phyloP scores from a whole-genome alignment of 92 coral and sea anemone genomes.

The Nematostella vectensis region DNA sequence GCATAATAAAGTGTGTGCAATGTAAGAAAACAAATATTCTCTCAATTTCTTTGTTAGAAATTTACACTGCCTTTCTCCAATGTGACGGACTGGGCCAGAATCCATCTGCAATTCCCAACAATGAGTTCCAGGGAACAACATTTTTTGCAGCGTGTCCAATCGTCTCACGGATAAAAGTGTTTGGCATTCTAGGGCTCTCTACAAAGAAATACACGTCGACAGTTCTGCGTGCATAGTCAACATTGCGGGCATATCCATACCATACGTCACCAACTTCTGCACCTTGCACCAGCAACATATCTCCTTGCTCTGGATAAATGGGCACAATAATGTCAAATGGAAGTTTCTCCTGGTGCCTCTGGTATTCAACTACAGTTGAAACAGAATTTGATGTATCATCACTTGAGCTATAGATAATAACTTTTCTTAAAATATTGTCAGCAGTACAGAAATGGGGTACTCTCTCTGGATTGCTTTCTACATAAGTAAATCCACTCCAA shows the following conservation, averaged over 20 bases:
- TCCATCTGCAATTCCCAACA: slow-evolving; percentile 40
- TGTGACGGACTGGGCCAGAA: slow-evolving; percentile 9
- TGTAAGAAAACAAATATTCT: too few relatives aligned
- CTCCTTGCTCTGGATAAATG: slow-evolving; percentile 43
- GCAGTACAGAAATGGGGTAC: slow-evolving; percentile 4
- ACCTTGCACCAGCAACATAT: slow-evolving; percentile 58
- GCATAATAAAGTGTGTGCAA: too few relatives aligned
- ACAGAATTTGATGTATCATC: not conserved
- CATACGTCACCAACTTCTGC: slow-evolving; percentile 30
- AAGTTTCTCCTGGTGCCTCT: slow-evolving; percentile 24
- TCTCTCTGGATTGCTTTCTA: slow-evolving; percentile 18
- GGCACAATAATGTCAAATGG: slow-evolving; percentile 46
- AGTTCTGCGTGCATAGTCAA: slow-evolving; percentile 22
- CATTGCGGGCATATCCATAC: slow-evolving; percentile 40
- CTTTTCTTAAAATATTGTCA: slow-evolving; percentile 30
- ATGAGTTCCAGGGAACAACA: slow-evolving; percentile 37
- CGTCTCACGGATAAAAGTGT: slow-evolving; percentile 24
- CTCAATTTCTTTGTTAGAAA: too few relatives aligned
- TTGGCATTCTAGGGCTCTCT: slow-evolving; percentile 18
- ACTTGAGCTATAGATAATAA: slow-evolving; percentile 23
- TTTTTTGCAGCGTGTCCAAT: slow-evolving; percentile 31
- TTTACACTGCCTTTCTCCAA: not conserved
- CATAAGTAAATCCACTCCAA: slow-evolving; percentile 48
- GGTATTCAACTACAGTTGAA: slow-evolving; percentile 48
- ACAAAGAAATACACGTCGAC: slow-evolving; percentile 41